These are phyloP conservation scores for Salminus brasiliensis DNA, from an alignment of 2,113 vertebrate genomes.

Conservation along the genomic window DNA sequence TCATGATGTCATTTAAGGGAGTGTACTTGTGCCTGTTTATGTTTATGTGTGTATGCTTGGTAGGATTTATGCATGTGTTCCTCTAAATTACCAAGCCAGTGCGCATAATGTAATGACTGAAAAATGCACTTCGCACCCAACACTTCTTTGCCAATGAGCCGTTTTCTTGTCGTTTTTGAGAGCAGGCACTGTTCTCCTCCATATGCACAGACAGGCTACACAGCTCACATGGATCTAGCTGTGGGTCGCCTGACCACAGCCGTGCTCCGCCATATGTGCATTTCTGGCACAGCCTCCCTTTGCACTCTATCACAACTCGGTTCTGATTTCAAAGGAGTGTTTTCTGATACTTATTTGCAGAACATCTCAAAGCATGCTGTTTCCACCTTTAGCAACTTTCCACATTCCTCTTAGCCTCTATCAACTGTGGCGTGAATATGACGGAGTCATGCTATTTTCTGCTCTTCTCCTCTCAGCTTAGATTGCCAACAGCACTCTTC, in stretches of 20 bases:
- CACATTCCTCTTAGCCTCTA: slow-evolving; percentile 7
- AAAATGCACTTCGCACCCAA: slow-evolving; percentile 32
- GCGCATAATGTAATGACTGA: slow-evolving; percentile 14
- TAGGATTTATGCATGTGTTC: slow-evolving; percentile 9
- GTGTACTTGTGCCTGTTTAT: slow-evolving; percentile 16
- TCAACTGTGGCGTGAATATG: neutral
- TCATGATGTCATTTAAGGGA: neutral
- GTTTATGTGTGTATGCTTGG: neutral
- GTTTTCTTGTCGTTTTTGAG: slow-evolving; percentile 18
- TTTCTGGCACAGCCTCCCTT: slow-evolving; percentile 31
- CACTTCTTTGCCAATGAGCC: slow-evolving; percentile 26
- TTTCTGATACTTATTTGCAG: slow-evolving; percentile 22
- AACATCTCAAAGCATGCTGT: slow-evolving; percentile 5
- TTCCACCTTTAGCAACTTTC: neutral
- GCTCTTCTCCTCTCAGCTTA: neutral
- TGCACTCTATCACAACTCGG: slow-evolving; percentile 12
- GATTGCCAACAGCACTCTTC: neutral
- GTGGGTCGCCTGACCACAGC: slow-evolving; percentile 39
- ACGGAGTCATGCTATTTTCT: slow-evolving; percentile 10
- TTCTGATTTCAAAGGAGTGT: slow-evolving; percentile 25
- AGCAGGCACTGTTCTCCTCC: slow-evolving; percentile 48
- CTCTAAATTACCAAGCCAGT: slow-evolving; percentile 19
- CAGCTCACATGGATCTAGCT: slow-evolving; percentile 41
- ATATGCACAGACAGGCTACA: slow-evolving; percentile 40
- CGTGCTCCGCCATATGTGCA: slow-evolving; percentile 41